phyloP scores from a whole-genome alignment of 2,113 vertebrate genomes.

The Aegypius monachus region DNA sequence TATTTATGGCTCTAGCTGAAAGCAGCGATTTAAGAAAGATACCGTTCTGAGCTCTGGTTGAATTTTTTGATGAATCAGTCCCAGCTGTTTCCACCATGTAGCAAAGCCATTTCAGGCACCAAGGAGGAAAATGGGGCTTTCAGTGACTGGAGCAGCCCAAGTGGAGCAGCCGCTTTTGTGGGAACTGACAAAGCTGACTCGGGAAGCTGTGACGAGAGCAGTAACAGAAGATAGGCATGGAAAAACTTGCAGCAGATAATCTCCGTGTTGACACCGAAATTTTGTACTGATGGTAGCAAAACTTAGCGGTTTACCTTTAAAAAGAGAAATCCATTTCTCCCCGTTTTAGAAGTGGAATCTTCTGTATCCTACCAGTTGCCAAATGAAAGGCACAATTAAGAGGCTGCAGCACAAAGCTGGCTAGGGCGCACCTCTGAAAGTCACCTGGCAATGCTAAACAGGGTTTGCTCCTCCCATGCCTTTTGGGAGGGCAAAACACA shows the following conservation, averaged over 20 bases:
- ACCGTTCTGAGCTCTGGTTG: neutral
- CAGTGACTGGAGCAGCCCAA: constrained; percentile 3
- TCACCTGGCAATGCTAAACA: accelerated
- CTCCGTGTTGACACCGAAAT: neutral
- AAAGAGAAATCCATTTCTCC: neutral
- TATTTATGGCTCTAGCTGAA: neutral
- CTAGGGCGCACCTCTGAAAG: neutral
- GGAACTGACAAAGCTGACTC: neutral
- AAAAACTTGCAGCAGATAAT: neutral
- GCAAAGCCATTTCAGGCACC: neutral
- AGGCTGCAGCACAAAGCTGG: neutral
- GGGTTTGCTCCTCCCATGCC: accelerated
- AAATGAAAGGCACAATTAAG: neutral
- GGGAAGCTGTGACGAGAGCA: neutral
- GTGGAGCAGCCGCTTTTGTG: neutral
- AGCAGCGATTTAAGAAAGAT: neutral
- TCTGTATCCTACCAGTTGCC: neutral
- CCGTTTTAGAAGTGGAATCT: neutral
- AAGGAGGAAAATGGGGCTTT: neutral
- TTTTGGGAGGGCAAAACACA: accelerated
- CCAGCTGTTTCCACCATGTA: constrained; percentile 8
- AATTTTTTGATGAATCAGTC: constrained; percentile 5
- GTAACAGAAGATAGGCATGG: neutral
- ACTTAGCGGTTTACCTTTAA: neutral
- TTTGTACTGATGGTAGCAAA: neutral